These are phyloP conservation scores for Lagocephalus sceleratus DNA, from an alignment of 2,797 vertebrate species.

Conservation along the genomic window DNA sequence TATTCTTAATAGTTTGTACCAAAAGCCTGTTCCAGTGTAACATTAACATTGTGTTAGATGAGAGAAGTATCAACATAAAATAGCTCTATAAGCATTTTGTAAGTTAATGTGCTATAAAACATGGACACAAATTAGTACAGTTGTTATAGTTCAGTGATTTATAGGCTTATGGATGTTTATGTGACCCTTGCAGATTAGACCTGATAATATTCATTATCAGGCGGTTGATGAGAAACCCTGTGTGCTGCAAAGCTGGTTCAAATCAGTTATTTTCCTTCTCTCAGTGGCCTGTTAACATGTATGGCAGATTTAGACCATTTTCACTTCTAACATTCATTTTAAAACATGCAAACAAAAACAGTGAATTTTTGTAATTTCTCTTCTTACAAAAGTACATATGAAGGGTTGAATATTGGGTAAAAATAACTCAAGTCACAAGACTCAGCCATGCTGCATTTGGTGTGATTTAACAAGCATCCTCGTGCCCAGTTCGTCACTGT, in stretches of 20 bases:
- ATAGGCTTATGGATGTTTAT: slow-evolving; percentile 3
- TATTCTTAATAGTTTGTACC: slow-evolving; percentile 1
- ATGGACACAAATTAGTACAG: background rate
- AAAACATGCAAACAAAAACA: too few species aligned
- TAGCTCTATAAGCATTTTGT: background rate
- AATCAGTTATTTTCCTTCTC: background rate
- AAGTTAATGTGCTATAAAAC: background rate
- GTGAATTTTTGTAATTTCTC: too few species aligned
- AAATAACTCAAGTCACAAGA: too few species aligned
- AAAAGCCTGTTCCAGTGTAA: background rate
- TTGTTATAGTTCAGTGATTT: slow-evolving; percentile 1
- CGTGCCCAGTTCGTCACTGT: background rate
- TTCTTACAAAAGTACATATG: too few species aligned
- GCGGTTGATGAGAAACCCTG: background rate
- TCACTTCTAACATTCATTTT: too few species aligned
- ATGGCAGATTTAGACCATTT: slow-evolving; percentile 7
- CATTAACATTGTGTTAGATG: too few species aligned
- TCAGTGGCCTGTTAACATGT: slow-evolving; percentile 5
- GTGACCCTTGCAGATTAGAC: background rate
- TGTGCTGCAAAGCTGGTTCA: background rate
- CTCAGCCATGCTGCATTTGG: background rate
- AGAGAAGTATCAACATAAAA: slow-evolving; percentile 3
- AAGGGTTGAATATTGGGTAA: too few species aligned
- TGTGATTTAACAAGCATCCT: background rate
- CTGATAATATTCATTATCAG: slow-evolving; percentile 17